phyloP scores from a whole-genome alignment of 1,140 invertebrate genomes.

The Saxidomus purpurata region DNA sequence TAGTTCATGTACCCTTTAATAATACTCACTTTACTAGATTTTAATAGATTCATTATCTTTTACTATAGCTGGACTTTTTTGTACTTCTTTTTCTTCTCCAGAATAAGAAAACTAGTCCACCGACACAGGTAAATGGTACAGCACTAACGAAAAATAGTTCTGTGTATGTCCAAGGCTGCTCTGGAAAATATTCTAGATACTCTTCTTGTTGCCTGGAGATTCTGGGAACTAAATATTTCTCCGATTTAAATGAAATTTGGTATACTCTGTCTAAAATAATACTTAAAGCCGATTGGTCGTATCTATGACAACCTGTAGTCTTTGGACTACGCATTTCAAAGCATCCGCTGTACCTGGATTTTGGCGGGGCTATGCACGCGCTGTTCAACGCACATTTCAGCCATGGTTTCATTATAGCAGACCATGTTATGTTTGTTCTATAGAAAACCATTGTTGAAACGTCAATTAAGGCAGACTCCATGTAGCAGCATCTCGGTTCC shows the following conservation, averaged over 20 bases:
- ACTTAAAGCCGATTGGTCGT: slow-evolving; percentile 80
- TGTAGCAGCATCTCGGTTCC: slow-evolving; percentile 77
- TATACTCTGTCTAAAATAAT: slow-evolving; percentile 79
- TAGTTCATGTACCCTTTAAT: too few species aligned
- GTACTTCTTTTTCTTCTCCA: slow-evolving; percentile 19
- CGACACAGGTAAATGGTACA: slow-evolving; percentile 56
- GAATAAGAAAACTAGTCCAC: slow-evolving; percentile 58
- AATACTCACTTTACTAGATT: too few species aligned
- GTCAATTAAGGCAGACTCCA: slow-evolving; percentile 75
- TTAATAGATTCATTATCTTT: slow-evolving; percentile 3
- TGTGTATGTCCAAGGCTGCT: slow-evolving; percentile 72
- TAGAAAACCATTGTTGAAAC: slow-evolving; percentile 78
- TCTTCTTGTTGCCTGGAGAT: slow-evolving; percentile 40
- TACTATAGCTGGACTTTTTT: slow-evolving; percentile 34
- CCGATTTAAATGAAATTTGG: slow-evolving; percentile 71
- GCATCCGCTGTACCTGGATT: slow-evolving; percentile 74
- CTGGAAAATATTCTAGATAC: slow-evolving; percentile 69
- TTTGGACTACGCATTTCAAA: slow-evolving; percentile 79
- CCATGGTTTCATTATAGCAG: slow-evolving; percentile 80
- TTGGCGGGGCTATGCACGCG: slow-evolving; percentile 78
- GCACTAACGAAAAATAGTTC: slow-evolving; percentile 65
- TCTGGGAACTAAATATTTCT: slow-evolving; percentile 70
- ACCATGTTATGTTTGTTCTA: slow-evolving; percentile 77
- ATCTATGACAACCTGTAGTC: slow-evolving; percentile 82
- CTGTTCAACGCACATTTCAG: slow-evolving; percentile 78